phyloP scores from a whole-genome alignment of 1,140 invertebrate genomes.

The Psix sp. region DNA sequence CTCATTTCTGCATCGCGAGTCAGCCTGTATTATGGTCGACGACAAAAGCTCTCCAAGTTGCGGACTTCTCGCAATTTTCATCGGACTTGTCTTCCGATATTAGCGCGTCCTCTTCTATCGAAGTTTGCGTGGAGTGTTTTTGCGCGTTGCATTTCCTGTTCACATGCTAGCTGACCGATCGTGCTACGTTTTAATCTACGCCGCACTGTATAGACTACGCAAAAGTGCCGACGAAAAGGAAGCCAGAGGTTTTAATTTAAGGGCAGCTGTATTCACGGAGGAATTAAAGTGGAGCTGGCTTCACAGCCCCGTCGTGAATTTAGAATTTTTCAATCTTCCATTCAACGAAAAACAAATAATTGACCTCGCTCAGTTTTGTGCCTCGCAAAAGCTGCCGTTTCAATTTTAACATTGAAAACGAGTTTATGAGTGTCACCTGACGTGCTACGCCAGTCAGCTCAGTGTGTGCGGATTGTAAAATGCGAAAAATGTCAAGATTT shows the following conservation, averaged over 20 bases:
- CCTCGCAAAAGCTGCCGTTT: conserved; percentile 25
- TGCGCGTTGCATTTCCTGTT: conserved; percentile 20
- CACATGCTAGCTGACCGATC: conserved; percentile 53
- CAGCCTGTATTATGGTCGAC: conserved; percentile 17
- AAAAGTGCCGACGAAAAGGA: too few relatives aligned
- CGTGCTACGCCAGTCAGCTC: too few relatives aligned
- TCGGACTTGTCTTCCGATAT: conserved; percentile 40
- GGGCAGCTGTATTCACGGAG: conserved; percentile 61
- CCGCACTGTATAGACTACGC: conserved; percentile 16
- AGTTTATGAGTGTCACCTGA: too few relatives aligned
- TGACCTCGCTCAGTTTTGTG: conserved; percentile 22
- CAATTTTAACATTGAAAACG: conserved; percentile 28
- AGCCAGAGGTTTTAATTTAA: conserved; percentile 63
- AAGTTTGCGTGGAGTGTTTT: conserved; percentile 27
- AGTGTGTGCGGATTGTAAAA: too few relatives aligned
- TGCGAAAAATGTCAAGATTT: too few relatives aligned
- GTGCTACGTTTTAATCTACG: conserved; percentile 61
- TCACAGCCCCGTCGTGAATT: conserved; percentile 36
- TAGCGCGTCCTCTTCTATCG: conserved; percentile 47
- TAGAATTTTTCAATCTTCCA: conserved; percentile 51
- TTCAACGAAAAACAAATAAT: conserved; percentile 45
- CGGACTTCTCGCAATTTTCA: conserved; percentile 42
- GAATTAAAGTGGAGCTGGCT: conserved; percentile 39
- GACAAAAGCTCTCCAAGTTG: conserved; percentile 43
- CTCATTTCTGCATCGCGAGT: neutral